Base-by-base conservation (phyloP, 2,888 invertebrate species). In the Odiellus spinosus region DNA sequence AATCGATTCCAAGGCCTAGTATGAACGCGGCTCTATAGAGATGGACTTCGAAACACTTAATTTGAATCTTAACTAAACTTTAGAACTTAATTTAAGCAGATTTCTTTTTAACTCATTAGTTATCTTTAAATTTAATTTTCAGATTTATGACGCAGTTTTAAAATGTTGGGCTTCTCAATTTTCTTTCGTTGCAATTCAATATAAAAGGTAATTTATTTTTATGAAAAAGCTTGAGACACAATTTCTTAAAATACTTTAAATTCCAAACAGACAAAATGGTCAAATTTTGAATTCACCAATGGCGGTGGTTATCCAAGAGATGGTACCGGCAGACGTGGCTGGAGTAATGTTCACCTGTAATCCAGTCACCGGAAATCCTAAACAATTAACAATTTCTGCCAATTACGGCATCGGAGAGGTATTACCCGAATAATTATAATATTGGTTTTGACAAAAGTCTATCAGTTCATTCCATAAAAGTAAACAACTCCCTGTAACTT, bases 311-410 rank as follows among this genome's bases (percentile, higher is more conserved):
- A 71, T 88, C 2, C 87, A 88, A 63, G 73, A 73, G 57, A 76
- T 87, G 76, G 77, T 82, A 17, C 60, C 70, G 11, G 73, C 82
- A 1, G 76, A 78, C 20, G 58, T 64, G 1, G 63, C 68, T 8
- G 87, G 87, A 5, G 85, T 86, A 2, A 64, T 87, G 63, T 87
- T 86, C 66, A 82, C 86, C 0, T 71, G 78, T 18, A 78, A 86
- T 63, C 86, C 87, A 0, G 71, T 75, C 1, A 75, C 74, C 11
- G 79, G 77, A 0, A 77, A 82, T 64, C 77, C 81, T 0, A 67
- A 73, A 3, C 61, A 72, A 40, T 71, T 86, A 51, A 68, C 78
- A 8, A 72, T 88, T 55, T 81, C 82, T 12, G 79, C 83, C 3
- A 82, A 83, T 65, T 82, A 76, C 63, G 86, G 86, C 1, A 69